A percentile compares a stretch with the other conserved stretches of the same genome.
phyloP scores from a whole-genome alignment of 64 coral and sea anemone genomes.

The Astreopora myriophthalma region DNA sequence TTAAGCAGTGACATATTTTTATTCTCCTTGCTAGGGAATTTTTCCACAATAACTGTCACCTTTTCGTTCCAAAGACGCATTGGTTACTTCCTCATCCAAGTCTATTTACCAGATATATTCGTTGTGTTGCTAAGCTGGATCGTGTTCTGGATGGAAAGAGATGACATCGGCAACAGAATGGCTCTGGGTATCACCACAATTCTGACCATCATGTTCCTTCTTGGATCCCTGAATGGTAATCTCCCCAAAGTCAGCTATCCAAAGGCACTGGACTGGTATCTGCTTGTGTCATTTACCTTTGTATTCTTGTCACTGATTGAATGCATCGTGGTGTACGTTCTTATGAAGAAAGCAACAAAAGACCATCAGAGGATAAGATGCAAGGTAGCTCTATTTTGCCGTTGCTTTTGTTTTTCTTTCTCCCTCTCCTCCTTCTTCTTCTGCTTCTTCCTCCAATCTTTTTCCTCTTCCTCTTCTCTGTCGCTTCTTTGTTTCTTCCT shows the following conservation, averaged over 20 bases:
- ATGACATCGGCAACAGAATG: conserved; percentile 11
- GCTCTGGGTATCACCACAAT: conserved; percentile 55
- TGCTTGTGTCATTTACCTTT: conserved; percentile 36
- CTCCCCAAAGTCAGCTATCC: conserved; percentile 41
- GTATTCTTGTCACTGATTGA: conserved; percentile 28
- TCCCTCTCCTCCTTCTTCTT: too few relatives aligned
- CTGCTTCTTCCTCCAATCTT: too few relatives aligned
- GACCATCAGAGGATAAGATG: not conserved
- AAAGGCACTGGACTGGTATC: conserved; percentile 54
- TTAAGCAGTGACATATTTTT: not conserved
- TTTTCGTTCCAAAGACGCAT: not conserved
- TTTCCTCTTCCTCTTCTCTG: too few relatives aligned
- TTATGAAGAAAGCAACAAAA: not conserved
- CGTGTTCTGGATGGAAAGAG: conserved; percentile 30
- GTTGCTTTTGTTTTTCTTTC: not conserved
- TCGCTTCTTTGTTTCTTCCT: too few relatives aligned
- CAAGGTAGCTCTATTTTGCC: not conserved
- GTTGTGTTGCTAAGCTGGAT: conserved; percentile 36
- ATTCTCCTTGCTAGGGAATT: not conserved
- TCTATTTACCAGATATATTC: conserved; percentile 14
- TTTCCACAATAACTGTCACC: not conserved
- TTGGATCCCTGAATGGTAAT: conserved; percentile 13
- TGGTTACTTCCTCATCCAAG: conserved; percentile 55
- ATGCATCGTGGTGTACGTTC: conserved; percentile 14
- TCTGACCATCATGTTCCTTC: conserved; percentile 41